A percentile compares a stretch with the other conserved stretches of the same genome.
Evolutionary conservation across 53 echinoderm and acorn worm genomes (phyloP).

Genomic region (Apostichopus leukothele): DNA sequence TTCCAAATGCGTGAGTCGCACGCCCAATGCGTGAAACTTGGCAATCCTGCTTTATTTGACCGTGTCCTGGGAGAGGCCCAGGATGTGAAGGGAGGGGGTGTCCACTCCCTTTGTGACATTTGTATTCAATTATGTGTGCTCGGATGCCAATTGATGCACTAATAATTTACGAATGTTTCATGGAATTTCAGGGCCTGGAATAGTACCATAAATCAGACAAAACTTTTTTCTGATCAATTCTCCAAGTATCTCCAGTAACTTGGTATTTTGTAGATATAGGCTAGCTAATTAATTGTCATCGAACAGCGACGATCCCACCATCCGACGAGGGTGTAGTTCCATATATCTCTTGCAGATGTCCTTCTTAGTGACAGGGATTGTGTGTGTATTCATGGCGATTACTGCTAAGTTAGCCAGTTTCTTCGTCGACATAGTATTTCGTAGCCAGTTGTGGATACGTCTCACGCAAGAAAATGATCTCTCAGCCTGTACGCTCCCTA

Average conservation of each 20-base stretch:
- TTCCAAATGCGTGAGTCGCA: no score
- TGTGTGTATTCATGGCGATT: not conserved
- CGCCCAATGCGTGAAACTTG: no score
- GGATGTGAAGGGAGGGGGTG: no score
- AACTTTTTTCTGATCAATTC: not conserved
- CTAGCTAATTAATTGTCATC: not conserved
- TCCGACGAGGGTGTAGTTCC: slow-evolving; percentile 22
- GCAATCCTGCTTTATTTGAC: no score
- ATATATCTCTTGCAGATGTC: slow-evolving; percentile 18
- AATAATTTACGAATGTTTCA: no score
- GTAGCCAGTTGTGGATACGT: slow-evolving; percentile 44
- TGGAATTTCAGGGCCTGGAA: not conserved
- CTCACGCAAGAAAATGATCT: slow-evolving; percentile 45
- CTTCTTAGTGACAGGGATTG: not conserved
- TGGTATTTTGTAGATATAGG: not conserved
- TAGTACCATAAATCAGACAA: slow-evolving; percentile 1
- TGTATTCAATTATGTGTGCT: no score
- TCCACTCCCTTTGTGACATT: no score
- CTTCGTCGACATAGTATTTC: not conserved
- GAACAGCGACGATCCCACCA: slow-evolving; percentile 13
- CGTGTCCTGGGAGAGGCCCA: no score
- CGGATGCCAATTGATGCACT: no score
- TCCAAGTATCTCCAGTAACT: not conserved
- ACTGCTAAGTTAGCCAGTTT: slow-evolving; percentile 5
- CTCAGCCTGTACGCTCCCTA: slow-evolving; percentile 33